Evolutionary conservation across 2,113 vertebrate genomes (phyloP), one percentile per base, ranked within the genome.

Genomic region (Malurus cyaneus): DNA sequence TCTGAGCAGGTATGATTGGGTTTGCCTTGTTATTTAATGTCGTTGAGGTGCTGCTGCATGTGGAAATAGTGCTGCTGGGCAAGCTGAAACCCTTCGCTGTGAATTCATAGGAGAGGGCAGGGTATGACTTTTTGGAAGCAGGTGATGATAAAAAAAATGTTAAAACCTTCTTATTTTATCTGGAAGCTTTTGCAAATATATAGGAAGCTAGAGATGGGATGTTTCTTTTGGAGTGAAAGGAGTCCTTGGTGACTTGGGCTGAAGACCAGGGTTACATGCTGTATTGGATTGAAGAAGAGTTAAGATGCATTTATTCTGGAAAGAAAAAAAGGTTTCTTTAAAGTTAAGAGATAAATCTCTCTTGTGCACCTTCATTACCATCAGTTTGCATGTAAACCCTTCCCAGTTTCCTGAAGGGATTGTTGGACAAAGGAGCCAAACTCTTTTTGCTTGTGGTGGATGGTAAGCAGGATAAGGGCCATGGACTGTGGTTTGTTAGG

Each of bases 141-240:
- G 23, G 20, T 0, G 0, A 39, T 1, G 2, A 34, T 31, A n/a
- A 44, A 70, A 70, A 80, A 72, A 36, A 4, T 2, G 6, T 65
- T 80, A n/a, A 73, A 78, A 20, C 19, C 41, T 57, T 62, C 12
- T 36, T 56, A 46, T 11, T 74, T 36, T 36, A 8, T 62, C 11
- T 66, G 57, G 26, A 81, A 82, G 34, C 8, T 74, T 83, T 77
- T 76, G 46, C 24, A 59, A 49, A 80, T 24, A 32, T 66, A 61
- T 11, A 46, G n/a, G 56, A 65, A 54, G 18, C 13, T 39, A 8
- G 24, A 39, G 16, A 29, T 72, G 25, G 52, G 74, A 42, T 59
- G 25, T 26, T 80, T 86, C 19, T 50, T 12, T 70, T 78, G 26
- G 10, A 88, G 15, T 74, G 74, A 71, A 80, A 62, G 18, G 8